phyloP scores from a whole-genome alignment of 2,797 vertebrate species.

The Octomys mimax region DNA sequence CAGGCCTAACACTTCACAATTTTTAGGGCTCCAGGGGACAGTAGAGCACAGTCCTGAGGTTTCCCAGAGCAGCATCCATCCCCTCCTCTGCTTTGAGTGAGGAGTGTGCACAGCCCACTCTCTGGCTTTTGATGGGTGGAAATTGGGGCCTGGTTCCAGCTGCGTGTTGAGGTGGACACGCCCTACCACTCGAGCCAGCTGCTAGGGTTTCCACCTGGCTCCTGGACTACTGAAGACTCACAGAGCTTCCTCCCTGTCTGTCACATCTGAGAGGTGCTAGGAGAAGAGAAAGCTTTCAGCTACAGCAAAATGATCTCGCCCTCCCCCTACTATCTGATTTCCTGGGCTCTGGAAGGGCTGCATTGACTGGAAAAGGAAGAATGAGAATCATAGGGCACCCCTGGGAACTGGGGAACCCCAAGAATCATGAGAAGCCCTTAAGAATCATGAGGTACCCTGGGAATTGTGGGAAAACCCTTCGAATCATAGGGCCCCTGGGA shows the following conservation, averaged over 20 bases:
- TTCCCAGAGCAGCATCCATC: neutral
- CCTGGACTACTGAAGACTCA: constrained; percentile 87
- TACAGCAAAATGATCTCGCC: neutral
- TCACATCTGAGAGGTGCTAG: constrained; percentile 77
- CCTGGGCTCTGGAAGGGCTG: constrained; percentile 83
- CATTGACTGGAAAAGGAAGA: constrained; percentile 74
- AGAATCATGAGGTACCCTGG: neutral
- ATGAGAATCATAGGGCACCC: neutral
- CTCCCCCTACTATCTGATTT: constrained; percentile 51
- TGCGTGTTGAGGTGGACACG: neutral
- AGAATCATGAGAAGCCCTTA: neutral
- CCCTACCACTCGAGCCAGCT: constrained; percentile 17
- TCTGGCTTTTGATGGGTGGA: constrained; percentile 43
- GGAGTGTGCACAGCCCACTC: neutral
- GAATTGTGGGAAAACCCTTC: neutral
- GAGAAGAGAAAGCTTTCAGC: constrained; percentile 86
- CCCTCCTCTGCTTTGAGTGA: constrained; percentile 40
- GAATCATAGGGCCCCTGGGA: neutral
- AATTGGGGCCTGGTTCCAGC: constrained; percentile 6
- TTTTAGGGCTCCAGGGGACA: neutral
- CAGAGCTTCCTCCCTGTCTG: constrained; percentile 83
- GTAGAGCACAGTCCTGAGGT: neutral
- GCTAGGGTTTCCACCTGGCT: constrained; percentile 77
- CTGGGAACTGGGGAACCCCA: neutral
- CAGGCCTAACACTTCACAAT: neutral